Base-by-base conservation (phyloP, 1,140 invertebrate species). In the Caenorhabditis briggsae region DNA sequence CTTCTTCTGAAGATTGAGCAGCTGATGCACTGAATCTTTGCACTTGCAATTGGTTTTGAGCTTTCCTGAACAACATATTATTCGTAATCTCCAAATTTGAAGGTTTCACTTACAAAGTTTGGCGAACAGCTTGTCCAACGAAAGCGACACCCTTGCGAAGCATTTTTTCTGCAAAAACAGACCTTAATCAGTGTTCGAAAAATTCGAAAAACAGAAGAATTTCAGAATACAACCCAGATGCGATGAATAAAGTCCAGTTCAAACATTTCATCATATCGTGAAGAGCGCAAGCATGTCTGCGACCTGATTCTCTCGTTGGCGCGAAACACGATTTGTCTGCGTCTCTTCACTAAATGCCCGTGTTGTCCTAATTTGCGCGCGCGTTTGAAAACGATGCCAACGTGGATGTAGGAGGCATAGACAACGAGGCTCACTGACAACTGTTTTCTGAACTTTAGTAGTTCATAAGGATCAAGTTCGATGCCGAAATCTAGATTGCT, bases 11-110 rank as follows among this genome's bases (percentile, higher is more conserved):
- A 33, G 84, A 53, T 53, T 85, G 43, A 25, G 84, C n/a, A 16
- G 50, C 25, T 8, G 84, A 74, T 3, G 84, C 61, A n/a, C 84
- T 85, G 48, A 65, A 70, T 58, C 50, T 74, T 50, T 74, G 64
- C 5, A 74, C 18, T 5, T 46, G 43, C n/a, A 78, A n/a, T n/a
- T 50, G 16, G 0, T 25, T 78, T 23, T 78, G 43, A 23, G 70
- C n/a, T 78, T 78, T 78, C 20, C 70, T 78, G 43, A 7, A 78
- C 33, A 33, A 33, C 33, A 33, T 33, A 78, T 50, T 3, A 8
- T 25, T 20, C 18, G 8, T 3, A 16, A n/a, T 58, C 8, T n/a
- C 8, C 8, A 20, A 16, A 18, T n/a, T 18, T 2, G n/a, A 18
- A 58, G 56, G 56, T 20, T n/a, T n/a, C 25, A 64, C 70, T 50